Conservation (phyloP, 2,888 invertebrate genomes). For the Stenchaetothrips biformis region DNA sequence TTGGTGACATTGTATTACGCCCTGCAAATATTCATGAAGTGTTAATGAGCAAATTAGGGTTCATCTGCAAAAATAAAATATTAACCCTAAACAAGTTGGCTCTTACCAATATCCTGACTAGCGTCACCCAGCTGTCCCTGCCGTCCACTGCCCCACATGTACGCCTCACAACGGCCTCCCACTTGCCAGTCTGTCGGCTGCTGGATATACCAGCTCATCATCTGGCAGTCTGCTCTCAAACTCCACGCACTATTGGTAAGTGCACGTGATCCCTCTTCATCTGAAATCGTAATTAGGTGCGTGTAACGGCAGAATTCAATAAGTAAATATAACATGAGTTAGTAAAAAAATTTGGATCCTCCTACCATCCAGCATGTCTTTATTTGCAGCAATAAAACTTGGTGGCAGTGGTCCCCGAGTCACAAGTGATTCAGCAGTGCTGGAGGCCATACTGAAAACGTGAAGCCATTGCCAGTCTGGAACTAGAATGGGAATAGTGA, state of each 20-base stretch:
- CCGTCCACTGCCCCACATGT: conserved; percentile 58
- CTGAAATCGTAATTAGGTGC: conserved; percentile 32
- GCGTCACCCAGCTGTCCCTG: conserved; percentile 59
- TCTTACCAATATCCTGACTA: conserved; percentile 40
- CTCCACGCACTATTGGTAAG: conserved; percentile 53
- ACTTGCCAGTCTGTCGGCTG: conserved; percentile 61
- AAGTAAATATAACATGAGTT: neutral
- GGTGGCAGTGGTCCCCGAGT: conserved; percentile 49
- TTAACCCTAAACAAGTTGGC: neutral
- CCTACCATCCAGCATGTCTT: conserved; percentile 34
- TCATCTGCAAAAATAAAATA: neutral
- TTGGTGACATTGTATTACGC: conserved; percentile 46
- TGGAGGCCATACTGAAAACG: conserved; percentile 51
- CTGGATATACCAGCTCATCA: conserved; percentile 57
- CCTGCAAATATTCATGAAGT: conserved; percentile 37
- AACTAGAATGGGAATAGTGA: conserved; percentile 37
- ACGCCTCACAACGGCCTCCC: conserved; percentile 57
- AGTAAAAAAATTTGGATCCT: conserved; percentile 4
- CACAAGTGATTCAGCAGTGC: conserved; percentile 53
- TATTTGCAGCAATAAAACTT: conserved; percentile 42
- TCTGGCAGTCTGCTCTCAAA: conserved; percentile 55
- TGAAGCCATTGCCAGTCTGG: conserved; percentile 57
- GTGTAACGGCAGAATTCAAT: neutral
- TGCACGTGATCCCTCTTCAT: conserved; percentile 38
- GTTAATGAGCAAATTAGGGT: neutral